Conservation (phyloP, 2,113 vertebrate species). For the Hypomesus transpacificus region DNA sequence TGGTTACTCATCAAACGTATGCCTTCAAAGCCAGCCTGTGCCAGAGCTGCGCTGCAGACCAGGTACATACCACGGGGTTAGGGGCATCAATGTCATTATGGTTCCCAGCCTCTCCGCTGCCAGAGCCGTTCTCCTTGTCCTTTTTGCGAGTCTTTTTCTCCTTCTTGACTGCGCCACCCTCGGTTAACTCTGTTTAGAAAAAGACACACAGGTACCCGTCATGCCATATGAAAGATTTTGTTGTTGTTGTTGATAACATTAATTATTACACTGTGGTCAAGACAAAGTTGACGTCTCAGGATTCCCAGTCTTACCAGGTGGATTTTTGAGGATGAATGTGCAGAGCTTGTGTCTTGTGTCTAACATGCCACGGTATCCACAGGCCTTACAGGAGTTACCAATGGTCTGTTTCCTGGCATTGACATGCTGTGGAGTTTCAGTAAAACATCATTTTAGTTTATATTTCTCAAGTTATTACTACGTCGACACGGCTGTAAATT, state of each 20-base stretch:
- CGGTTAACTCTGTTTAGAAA: conserved; percentile 72
- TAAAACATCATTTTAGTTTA: neutral
- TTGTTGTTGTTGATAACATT: too few species aligned
- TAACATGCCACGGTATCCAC: conserved; percentile 97
- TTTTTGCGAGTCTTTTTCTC: conserved; percentile 97
- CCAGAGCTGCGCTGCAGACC: neutral
- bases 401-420: conserved; percentile 99
- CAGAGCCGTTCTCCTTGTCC: conserved; percentile 97
- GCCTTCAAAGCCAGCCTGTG: too few species aligned
- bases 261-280: too few species aligned
- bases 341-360: conserved; percentile 99
- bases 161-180: conserved; percentile 88
- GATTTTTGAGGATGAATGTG: conserved; percentile 99
- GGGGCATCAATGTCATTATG: conserved; percentile 86
- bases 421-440: conserved; percentile 81
- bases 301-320: conserved; percentile 81
- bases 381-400: conserved; percentile 98
- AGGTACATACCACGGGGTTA: conserved; percentile 79
- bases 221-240: too few species aligned
- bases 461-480: neutral
- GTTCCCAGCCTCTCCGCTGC: conserved; percentile 79
- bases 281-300: too few species aligned
- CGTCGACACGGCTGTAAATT: neutral
- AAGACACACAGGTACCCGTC: too few species aligned
- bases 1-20: neutral